A percentile compares a stretch with the other conserved stretches of the same genome.
phyloP scores from a whole-genome alignment of 2,888 invertebrate species.

The Agrochola lychnidis region DNA sequence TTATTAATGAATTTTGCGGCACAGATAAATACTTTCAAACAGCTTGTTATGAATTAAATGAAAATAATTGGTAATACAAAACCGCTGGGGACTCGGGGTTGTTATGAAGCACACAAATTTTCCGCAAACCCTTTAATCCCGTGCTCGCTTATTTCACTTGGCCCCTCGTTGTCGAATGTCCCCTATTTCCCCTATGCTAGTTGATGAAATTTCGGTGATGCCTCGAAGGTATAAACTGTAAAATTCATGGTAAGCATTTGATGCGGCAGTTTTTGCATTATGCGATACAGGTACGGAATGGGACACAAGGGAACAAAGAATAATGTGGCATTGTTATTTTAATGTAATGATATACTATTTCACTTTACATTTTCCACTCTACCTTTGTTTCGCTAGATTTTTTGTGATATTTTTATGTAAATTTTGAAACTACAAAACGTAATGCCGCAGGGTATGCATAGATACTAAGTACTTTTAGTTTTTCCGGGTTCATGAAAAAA shows the following conservation, averaged over 20 bases:
- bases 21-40: constrained; percentile 69
- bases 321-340: constrained; percentile 73
- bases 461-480: constrained; percentile 49
- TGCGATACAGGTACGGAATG: constrained; percentile 74
- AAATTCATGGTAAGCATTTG: constrained; percentile 83
- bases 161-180: constrained; percentile 85
- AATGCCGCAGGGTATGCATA: constrained; percentile 30
- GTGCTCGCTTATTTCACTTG: constrained; percentile 89
- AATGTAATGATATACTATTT: constrained; percentile 68
- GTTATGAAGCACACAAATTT: constrained; percentile 89
- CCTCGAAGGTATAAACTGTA: constrained; percentile 79
- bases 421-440: constrained; percentile 39
- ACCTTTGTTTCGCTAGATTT: constrained; percentile 38
- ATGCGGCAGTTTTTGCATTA: constrained; percentile 74
- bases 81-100: constrained; percentile 81
- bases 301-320: constrained; percentile 75
- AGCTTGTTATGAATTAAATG: constrained; percentile 84
- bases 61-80: constrained; percentile 90
- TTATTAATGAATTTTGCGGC: constrained; percentile 66
- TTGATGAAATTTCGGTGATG: constrained; percentile 86
- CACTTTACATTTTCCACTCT: constrained; percentile 55
- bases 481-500: constrained; percentile 51
- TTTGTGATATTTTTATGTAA: constrained; percentile 49
- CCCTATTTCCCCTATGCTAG: constrained; percentile 72
- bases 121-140: constrained; percentile 89